These are phyloP conservation scores for Amphipoea oculea DNA, from an alignment of 2,888 invertebrate species.

Conservation along the genomic window DNA sequence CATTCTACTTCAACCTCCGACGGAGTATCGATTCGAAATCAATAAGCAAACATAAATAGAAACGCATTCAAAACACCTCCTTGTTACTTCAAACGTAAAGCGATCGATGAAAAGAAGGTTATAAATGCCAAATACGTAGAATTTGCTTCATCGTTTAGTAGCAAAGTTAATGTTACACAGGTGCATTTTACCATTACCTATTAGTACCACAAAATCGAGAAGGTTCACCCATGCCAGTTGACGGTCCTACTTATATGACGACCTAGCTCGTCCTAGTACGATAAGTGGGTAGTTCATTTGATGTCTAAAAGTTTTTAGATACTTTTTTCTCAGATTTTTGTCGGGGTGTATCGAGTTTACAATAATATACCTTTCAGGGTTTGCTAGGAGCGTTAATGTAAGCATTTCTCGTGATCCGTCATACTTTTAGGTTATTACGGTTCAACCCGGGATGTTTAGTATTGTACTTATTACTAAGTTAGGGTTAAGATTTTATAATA, in stretches of 20 bases:
- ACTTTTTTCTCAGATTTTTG: conserved; percentile 16
- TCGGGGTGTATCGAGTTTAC: not conserved
- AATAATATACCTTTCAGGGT: conserved; percentile 3
- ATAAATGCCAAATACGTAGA: not conserved
- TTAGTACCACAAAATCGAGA: conserved; percentile 10
- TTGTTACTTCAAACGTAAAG: conserved; percentile 10
- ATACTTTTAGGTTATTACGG: conserved; percentile 26
- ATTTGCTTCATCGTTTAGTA: not conserved
- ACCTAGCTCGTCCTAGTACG: not conserved
- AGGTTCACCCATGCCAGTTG: conserved; percentile 13
- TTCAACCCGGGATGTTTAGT: not conserved
- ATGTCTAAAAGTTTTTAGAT: conserved; percentile 34
- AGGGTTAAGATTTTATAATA: not conserved
- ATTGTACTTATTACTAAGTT: not conserved
- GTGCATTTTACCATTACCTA: conserved; percentile 11
- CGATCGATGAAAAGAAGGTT: not conserved
- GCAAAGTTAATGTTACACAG: not conserved
- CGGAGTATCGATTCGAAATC: conserved; percentile 35
- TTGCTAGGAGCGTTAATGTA: conserved; percentile 12
- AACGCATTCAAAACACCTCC: conserved; percentile 13
- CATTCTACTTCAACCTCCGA: conserved; percentile 9
- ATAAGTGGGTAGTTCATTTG: not conserved
- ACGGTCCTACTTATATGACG: not conserved
- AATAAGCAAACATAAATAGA: conserved; percentile 29
- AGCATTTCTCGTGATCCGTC: conserved; percentile 37